Evolutionary conservation across 2,797 vertebrate species (phyloP), one percentile per base, ranked within the genome.

Genomic region (Syngnathus acus): DNA sequence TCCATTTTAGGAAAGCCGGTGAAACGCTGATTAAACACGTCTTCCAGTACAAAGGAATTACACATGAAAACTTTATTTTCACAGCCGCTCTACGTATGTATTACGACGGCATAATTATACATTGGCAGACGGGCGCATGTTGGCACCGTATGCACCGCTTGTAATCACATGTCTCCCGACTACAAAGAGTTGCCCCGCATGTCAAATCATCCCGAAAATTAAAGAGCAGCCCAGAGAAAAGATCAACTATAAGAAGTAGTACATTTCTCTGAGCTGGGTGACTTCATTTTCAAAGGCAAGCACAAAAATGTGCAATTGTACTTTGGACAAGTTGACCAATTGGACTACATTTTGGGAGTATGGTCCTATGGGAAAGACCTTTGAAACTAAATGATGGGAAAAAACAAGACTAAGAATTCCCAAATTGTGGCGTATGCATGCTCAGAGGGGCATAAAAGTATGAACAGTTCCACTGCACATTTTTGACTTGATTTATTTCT

Each of bases 61-160:
- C 45, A 50, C 4, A 14, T 51, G 43, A 64, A 48, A 37, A 37
- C 47, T 51, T 47, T 64, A 64, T 88, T 87, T 87, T 86, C 85
- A 79, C 84, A 89, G 87, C 84, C 83, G 80, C 65, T 59, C 70
- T 72, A 78, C 76, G 71, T 67, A 72, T 58, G 65, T 48, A 68
- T 65, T 38, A 51, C 32, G 70, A 70, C 89, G 89, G 90, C 88
- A 89, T 92, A 92, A 91, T 91, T 91, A 90, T 86, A 92, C 78
- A 86, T 89, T 78, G 72, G 85, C 68, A 62, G 84, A 82, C 84
- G 72, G 71, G 84, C 77, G 75, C 75, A 84, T 72, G 68, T 86
- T 88, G 78, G 87, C 78, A 82, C 73, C 67, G 70, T 84, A 85
- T 78, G 77, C 82, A 84, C 77, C 76, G 75, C 80, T 82, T 83